Evolutionary conservation across 23 tunicate species (phyloP), one percentile per base, ranked within the genome.

Genomic region (Oikopleura dioica): DNA sequence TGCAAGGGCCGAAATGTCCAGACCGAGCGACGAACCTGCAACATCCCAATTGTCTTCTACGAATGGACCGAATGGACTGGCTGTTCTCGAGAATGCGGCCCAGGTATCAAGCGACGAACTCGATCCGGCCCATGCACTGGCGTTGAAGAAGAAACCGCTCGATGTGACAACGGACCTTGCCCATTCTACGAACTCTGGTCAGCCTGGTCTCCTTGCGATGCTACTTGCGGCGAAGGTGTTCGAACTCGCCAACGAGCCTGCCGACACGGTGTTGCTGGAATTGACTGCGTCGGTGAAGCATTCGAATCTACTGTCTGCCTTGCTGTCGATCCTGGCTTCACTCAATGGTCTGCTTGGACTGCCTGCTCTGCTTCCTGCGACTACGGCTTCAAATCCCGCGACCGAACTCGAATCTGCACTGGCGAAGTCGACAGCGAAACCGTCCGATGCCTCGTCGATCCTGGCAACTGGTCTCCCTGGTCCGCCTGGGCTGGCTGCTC

Each of bases 121-220:
- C 78, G 98, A 33, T 50, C 78, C 0, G 59, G 21, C 2, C 28
- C 37, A n/a, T 82, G 87, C 72, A 82, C 87, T 30, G 87, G 98
- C 59, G 72, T 1, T 28, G 69, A 34, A 33, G 76, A 51, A 21
- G 79, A 79, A 26, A 77, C 75, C 1, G 37, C 51, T 1, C 2
- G 59, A 0, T 92, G 98, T 50, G 78, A 75, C 1, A 35, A 68
- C 1, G 59, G 35, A 4, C 35, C 77, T 28, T 94, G 99, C 68
- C 99, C 99, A 0, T 86, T 35, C 68, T 94, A 80, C 81, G 69
- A 82, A 0, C 59, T 69, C n/a, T 94, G 99, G 99, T 16, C 85
- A 0, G 35, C 67, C 35, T 94, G 95, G 95, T 38, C 84, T 16
- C 36, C 31, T 1, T 94, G 99, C 83, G 79, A 87, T 31, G 72